Base-by-base conservation (phyloP, 1,140 invertebrate species). In the Diabrotica virgifera region DNA sequence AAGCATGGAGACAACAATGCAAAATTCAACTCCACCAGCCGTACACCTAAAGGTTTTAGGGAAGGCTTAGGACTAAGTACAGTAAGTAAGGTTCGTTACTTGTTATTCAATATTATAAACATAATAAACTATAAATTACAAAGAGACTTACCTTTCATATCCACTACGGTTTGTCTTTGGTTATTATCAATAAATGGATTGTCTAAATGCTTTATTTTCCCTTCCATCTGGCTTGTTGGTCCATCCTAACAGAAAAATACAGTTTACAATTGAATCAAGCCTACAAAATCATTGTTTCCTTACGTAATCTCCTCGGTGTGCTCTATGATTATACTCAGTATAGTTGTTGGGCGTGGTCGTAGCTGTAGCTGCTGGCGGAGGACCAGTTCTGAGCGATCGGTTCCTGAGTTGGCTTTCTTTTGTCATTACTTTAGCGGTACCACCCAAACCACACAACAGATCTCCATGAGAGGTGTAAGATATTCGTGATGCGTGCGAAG, bases 381-480 rank as follows among this genome's bases (percentile, higher is more conserved):
- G 82, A 69, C 76, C 74, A 65, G 88, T 88, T 67, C 89, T 84
- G 63, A 86, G 86, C 4, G 90, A 93, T 70, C 92, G 85, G 69
- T 86, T 87, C 67, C 89, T 83, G 59, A 95, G 80, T 77, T 88
- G 88, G 70, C 89, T 90, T 78, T 96, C 92, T 80, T 95, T 95
- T 54, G 93, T 95, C 80, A 89, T 88, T 38, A 82, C 79, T 82
- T 81, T 87, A 70, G 84, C 85, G 74, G 87, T 85, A 66, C 84
- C 85, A 11, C 82, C 83, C 69, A 89, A 84, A 68, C 90, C 87
- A 64, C 88, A 88, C 58, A 94, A 83, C 54, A 96, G 82, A 80
- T 96, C 94, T 11, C 90, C 93, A 80, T 96, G 94, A 24, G 94
- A 96, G 51, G 93, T 96, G 81, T 96, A 96, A 35, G 94, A 96